Percentiles rank a stretch among this genome's conserved stretches.
Evolutionary conservation across 2,888 invertebrate species (phyloP).

Genomic region (Branchellion lobata): DNA sequence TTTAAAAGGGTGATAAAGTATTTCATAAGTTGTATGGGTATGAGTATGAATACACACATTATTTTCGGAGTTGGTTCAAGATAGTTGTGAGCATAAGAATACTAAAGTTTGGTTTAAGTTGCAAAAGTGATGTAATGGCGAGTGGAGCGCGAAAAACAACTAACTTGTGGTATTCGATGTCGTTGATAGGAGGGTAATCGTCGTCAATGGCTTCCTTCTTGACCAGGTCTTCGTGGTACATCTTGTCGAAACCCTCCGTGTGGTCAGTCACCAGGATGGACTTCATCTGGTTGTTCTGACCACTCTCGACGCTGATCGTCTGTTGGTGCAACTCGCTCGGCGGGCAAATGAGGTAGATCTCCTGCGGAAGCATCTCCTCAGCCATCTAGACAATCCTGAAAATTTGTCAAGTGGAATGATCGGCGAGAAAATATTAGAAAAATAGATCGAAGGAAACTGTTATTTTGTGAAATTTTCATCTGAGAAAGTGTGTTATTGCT

Average conservation of each 20-base stretch:
- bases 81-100: too few relatives aligned
- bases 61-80: too few relatives aligned
- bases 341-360: constrained; percentile 34
- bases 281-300: constrained; percentile 5
- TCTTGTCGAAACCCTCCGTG: constrained; percentile 12
- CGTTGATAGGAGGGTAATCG: background rate
- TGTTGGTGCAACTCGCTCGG: constrained; percentile 5
- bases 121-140: too few relatives aligned
- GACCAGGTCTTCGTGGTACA: constrained; percentile 22
- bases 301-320: constrained; percentile 15
- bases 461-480: background rate
- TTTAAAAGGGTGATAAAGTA: too few relatives aligned
- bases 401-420: background rate
- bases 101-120: too few relatives aligned
- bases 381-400: background rate
- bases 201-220: constrained; percentile 33
- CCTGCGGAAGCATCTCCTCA: constrained; percentile 30
- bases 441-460: background rate
- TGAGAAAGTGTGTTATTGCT: background rate
- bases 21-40: too few relatives aligned
- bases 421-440: background rate
- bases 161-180: constrained; percentile 20
- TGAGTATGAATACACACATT: too few relatives aligned
- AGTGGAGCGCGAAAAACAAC: background rate
- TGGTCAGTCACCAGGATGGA: constrained; percentile 30